These are phyloP conservation scores for Apeltes quadracus DNA, from an alignment of 2,113 vertebrate genomes.

Conservation along the genomic window DNA sequence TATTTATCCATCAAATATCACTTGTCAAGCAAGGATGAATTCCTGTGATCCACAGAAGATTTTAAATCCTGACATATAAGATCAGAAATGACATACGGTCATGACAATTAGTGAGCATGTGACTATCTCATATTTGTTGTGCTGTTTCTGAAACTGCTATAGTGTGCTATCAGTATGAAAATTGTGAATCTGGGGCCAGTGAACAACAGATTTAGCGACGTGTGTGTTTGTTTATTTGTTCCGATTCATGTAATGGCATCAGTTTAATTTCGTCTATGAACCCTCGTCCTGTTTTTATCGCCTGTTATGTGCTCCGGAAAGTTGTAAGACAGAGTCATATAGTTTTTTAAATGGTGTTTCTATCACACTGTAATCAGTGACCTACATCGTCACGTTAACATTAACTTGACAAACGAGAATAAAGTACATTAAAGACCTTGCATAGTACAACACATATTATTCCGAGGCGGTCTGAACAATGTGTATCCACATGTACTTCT, in stretches of 20 bases:
- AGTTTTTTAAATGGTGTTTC: slow-evolving; percentile 70
- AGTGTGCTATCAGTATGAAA: slow-evolving; percentile 56
- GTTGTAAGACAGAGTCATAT: slow-evolving; percentile 73
- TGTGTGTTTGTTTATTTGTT: slow-evolving; percentile 65
- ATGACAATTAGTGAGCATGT: slow-evolving; percentile 63
- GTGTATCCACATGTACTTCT: slow-evolving; percentile 38
- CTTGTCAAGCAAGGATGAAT: slow-evolving; percentile 32
- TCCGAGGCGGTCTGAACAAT: slow-evolving; percentile 44
- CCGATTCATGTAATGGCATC: slow-evolving; percentile 55
- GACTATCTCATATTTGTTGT: slow-evolving; percentile 62
- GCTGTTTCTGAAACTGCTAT: slow-evolving; percentile 55
- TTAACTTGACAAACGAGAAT: slow-evolving; percentile 38
- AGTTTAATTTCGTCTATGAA: slow-evolving; percentile 52
- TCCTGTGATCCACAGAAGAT: slow-evolving; percentile 40
- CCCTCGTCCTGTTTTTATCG: slow-evolving; percentile 58
- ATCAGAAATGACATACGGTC: slow-evolving; percentile 41
- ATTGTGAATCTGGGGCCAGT: slow-evolving; percentile 55
- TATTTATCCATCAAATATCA: slow-evolving; percentile 54
- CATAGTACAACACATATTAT: slow-evolving; percentile 24
- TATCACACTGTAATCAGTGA: slow-evolving; percentile 55
- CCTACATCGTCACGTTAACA: slow-evolving; percentile 40
- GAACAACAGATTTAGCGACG: slow-evolving; percentile 57
- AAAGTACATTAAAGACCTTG: slow-evolving; percentile 30
- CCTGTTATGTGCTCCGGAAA: slow-evolving; percentile 66
- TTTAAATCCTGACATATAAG: slow-evolving; percentile 53